These are phyloP conservation scores for Zaprionus bogoriensis DNA, from an alignment of 2,888 invertebrate genomes.

Conservation along the genomic window DNA sequence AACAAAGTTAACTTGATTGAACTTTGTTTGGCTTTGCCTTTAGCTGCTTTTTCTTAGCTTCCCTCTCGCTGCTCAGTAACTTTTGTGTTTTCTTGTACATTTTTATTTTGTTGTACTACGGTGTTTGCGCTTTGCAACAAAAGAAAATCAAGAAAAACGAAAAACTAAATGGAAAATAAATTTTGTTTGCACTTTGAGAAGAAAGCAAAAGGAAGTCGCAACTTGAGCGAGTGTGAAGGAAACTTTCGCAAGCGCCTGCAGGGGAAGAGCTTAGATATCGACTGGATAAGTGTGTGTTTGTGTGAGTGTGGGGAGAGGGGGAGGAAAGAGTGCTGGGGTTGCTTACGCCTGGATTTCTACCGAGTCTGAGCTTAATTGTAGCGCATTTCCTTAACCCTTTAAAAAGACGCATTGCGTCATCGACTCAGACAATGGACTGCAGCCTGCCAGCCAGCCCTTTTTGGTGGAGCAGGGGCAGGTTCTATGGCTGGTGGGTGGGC, in stretches of 20 bases:
- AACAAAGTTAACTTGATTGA: constrained; percentile 76
- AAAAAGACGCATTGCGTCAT: constrained; percentile 60
- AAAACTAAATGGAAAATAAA: constrained; percentile 74
- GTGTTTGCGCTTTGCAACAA: constrained; percentile 64
- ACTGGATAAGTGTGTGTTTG: not conserved
- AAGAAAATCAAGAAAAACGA: not conserved
- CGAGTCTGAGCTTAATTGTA: constrained; percentile 47
- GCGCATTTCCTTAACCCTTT: constrained; percentile 57
- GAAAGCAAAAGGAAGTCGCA: constrained; percentile 60
- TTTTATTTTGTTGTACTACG: constrained; percentile 47
- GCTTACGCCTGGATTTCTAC: not conserved
- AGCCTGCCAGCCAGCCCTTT: not conserved
- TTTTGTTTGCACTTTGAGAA: constrained; percentile 72
- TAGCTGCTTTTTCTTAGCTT: constrained; percentile 62
- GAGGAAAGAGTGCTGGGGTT: not conserved
- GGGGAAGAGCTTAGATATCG: constrained; percentile 5
- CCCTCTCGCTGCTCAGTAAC: constrained; percentile 18
- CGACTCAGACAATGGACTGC: constrained; percentile 44
- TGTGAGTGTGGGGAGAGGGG: constrained; percentile 7
- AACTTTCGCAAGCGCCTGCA: constrained; percentile 40
- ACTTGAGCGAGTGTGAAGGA: constrained; percentile 68
- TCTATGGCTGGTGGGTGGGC: constrained; percentile 12
- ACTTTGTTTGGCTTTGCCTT: constrained; percentile 74
- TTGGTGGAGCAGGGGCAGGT: not conserved
- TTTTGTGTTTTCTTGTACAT: constrained; percentile 26